Evolutionary conservation across 2,888 invertebrate species (phyloP), one percentile per base, ranked within the genome.

Genomic region (Lithosia quadra): DNA sequence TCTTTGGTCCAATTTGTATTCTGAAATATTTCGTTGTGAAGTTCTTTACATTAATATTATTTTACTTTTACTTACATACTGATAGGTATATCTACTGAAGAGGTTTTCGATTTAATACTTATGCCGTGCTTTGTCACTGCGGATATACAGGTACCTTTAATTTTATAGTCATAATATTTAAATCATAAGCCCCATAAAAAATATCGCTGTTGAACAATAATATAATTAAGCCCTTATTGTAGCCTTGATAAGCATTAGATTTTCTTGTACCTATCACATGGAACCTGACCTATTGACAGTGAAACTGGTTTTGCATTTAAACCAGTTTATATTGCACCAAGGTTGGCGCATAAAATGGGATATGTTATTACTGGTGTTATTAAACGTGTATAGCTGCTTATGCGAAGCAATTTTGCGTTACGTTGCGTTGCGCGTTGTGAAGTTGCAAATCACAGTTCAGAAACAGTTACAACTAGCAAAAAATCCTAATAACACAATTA

Each of bases 281-380:
- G 18, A 43, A 18, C 43, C 49, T 49, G 49, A 49, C n/a, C 49
- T 49, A 49, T 49, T n/a, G 49, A 49, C 49, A 49, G 8, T 49
- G 49, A 49, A n/a, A 49, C 49, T 49, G 49, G 49, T 49, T 49
- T 5, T 49, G 49, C n/a, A 49, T 18, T n/a, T 49, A 49, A 49
- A 49, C 49, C n/a, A 49, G 49, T 49, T 49, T 49, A n/a, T n/a
- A n/a, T 49, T 49, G 49, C 49, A 49, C 49, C 49, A n/a, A 49
- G 49, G 49, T 49, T 49, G 49, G 49, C 8, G 18, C 8, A 49
- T 49, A n/a, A 49, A 49, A 18, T n/a, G 43, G 43, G 43, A 43
- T 43, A 4, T 18, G 49, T n/a, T n/a, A n/a, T n/a, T n/a, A n/a
- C n/a, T n/a, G n/a, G n/a, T n/a, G 9, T n/a, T 49, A n/a, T n/a